Evolutionary conservation across 2,797 vertebrate genomes (phyloP).

Genomic region (Onychomys arenicola): DNA sequence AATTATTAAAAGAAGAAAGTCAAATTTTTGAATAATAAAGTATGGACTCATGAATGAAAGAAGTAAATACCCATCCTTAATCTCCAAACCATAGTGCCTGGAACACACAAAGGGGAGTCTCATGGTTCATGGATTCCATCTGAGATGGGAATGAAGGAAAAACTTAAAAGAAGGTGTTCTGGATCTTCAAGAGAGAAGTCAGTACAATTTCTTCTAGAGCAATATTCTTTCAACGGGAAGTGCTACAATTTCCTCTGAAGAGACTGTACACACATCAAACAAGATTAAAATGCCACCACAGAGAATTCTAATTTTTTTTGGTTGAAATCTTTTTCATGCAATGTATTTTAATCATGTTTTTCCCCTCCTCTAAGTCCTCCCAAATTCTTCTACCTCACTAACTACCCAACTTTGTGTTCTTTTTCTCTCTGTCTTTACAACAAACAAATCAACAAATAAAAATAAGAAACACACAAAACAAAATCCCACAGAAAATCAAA

Average conservation of each 20-base stretch:
- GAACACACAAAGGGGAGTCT: neutral
- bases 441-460: neutral
- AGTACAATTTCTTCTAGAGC: neutral
- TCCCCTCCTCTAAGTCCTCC: neutral
- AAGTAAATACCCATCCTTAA: neutral
- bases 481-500: neutral
- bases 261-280: neutral
- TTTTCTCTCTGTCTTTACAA: neutral
- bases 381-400: neutral
- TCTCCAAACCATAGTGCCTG: neutral
- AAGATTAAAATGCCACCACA: neutral
- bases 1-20: slow-evolving; percentile 32
- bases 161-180: neutral
- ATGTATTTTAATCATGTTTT: neutral
- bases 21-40: neutral
- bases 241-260: neutral
- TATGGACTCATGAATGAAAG: neutral
- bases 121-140: neutral
- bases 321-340: neutral
- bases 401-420: neutral
- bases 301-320: neutral
- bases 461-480: neutral
- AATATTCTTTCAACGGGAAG: neutral
- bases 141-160: neutral
- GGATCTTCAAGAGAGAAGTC: neutral